Percentiles rank a stretch among this genome's conserved stretches.
Conservation (phyloP, 2,113 vertebrate genomes). For the Nesogale talazaci region DNA sequence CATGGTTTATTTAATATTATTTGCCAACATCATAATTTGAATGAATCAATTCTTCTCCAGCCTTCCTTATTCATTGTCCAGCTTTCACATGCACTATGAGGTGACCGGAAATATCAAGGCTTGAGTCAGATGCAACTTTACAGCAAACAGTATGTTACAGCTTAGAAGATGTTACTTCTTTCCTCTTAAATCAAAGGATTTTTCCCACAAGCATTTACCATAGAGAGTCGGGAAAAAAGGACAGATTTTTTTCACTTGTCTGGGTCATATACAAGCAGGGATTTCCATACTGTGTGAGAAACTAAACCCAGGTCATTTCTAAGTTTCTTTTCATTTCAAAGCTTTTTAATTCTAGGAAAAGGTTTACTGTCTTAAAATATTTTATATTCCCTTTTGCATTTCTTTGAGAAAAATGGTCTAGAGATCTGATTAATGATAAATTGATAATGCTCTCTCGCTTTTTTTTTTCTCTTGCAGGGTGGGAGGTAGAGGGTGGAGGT, state of each 20-base stretch:
- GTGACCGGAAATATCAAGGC: too few relatives aligned
- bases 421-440: constrained; percentile 43
- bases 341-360: constrained; percentile 17
- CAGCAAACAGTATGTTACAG: neutral
- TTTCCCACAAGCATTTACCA: constrained; percentile 49
- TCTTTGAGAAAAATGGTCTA: constrained; percentile 41
- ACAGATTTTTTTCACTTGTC: constrained; percentile 39
- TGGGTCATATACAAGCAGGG: neutral
- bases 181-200: constrained; percentile 47
- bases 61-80: too few relatives aligned
- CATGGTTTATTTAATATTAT: too few relatives aligned
- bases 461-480: neutral
- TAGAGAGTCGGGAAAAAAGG: constrained; percentile 36
- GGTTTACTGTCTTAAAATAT: neutral
- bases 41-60: too few relatives aligned
- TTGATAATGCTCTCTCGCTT: neutral
- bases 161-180: neutral
- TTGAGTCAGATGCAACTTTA: neutral
- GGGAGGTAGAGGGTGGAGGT: too few relatives aligned
- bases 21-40: too few relatives aligned
- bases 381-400: neutral
- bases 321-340: constrained; percentile 16
- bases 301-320: constrained; percentile 26
- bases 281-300: constrained; percentile 2
- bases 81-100: too few relatives aligned